Evolutionary conservation across 2,113 vertebrate species (phyloP), one percentile per base, ranked within the genome.

Genomic region (Formicarius rufipectus): DNA sequence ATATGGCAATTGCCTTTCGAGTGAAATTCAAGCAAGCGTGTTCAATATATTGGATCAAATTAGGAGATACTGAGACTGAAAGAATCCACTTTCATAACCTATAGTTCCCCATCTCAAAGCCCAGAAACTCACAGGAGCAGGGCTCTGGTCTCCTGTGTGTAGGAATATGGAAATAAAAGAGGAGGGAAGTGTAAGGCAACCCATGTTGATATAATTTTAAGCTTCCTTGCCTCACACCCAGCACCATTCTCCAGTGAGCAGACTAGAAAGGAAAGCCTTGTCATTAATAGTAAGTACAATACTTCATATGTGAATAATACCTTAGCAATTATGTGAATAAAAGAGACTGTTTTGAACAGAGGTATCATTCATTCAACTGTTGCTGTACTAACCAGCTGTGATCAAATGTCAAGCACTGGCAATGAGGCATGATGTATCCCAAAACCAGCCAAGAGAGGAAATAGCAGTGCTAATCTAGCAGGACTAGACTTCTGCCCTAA

Each of bases 401-500:
- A 88, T 93, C 76, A 45, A 80, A 92, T 93, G 88, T 81, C 96
- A 84, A 82, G 63, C 59, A 23, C 68, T 93, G 88, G 88, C 94
- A 93, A 18, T 35, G 80, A 90, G 68, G 58, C 52, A 59, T 3
- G 35, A 59, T 8, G 10, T 74, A 81, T 87, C 73, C 37, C 86
- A 53, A 53, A 84, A 75, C 30, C 80, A 86, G 85, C 66, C 88
- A 75, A 83, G 1, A 42, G 49, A 94, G 88, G 90, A 96, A 96
- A 93, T 89, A 90, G 93, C 90, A 78, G 58, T 35, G 66, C 83
- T 95, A 93, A 78, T 92, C 84, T 96, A 84, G 85, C 92, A 93
- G 88, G 79, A 75, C 90, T 68, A 47, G 73, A 49, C 69, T 83
- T 33, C 60, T 79, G 56, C 84, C 62, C 86, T 92, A 94, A 94